Evolutionary conservation across 2,113 vertebrate genomes (phyloP).

Genomic region (Eidolon helvum): DNA sequence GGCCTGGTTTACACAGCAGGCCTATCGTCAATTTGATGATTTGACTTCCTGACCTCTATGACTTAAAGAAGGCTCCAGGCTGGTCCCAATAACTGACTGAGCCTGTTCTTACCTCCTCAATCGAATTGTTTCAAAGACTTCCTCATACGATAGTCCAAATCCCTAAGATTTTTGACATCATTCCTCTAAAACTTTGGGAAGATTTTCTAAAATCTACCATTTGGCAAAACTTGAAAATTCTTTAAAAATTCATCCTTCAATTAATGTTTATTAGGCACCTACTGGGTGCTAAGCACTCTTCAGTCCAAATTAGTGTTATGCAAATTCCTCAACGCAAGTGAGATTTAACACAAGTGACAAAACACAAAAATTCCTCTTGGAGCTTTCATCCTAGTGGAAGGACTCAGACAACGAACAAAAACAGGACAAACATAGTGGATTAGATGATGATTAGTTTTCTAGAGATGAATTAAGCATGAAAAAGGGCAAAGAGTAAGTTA

Average conservation of each 20-base stretch:
- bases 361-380: background rate
- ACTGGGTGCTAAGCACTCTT: background rate
- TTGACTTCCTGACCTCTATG: background rate
- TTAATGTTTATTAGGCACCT: background rate
- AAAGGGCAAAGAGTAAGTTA: background rate
- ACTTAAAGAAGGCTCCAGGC: background rate
- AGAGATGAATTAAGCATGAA: background rate
- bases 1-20: background rate
- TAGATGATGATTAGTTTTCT: background rate
- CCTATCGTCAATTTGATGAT: background rate
- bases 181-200: background rate
- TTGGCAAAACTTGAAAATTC: background rate
- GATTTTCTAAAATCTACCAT: background rate
- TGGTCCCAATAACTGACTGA: background rate
- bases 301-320: background rate
- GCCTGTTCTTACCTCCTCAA: background rate
- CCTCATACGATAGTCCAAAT: background rate
- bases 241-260: background rate
- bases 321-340: background rate
- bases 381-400: background rate
- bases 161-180: background rate
- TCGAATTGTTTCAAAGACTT: background rate
- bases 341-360: background rate
- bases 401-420: background rate
- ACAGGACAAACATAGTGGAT: background rate